Conservation (phyloP, 64 coral and sea anemone species). For the Astreopora myriophthalma region DNA sequence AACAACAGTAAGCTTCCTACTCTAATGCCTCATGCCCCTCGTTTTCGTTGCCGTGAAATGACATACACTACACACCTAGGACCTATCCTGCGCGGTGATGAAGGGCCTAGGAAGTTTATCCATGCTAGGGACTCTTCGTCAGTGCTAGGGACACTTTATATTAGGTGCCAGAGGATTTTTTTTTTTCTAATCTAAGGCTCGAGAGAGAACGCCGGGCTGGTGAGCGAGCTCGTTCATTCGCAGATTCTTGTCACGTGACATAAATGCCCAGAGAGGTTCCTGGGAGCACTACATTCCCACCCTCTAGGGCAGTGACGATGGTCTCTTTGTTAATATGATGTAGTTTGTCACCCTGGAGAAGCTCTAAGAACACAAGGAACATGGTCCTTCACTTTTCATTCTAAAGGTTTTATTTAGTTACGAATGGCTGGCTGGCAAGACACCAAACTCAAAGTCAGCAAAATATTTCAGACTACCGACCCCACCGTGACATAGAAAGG, state of each 20-base stretch:
- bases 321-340: background rate
- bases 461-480: background rate
- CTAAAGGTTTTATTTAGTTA: background rate
- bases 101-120: no score
- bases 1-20: no score
- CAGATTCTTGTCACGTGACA: background rate
- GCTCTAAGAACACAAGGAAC: background rate
- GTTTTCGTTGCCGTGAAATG: no score
- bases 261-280: background rate
- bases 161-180: no score
- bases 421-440: background rate
- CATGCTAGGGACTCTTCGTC: no score
- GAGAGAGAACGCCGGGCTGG: no score
- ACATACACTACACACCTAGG: no score
- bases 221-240: no score
- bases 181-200: no score
- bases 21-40: no score
- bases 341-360: background rate
- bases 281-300: background rate
- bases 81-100: no score
- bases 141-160: no score
- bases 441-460: background rate
- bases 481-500: background rate
- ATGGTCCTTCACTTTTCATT: background rate
- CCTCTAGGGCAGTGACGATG: background rate